phyloP scores from a whole-genome alignment of 2,888 invertebrate species.

The Artemia sp. region DNA sequence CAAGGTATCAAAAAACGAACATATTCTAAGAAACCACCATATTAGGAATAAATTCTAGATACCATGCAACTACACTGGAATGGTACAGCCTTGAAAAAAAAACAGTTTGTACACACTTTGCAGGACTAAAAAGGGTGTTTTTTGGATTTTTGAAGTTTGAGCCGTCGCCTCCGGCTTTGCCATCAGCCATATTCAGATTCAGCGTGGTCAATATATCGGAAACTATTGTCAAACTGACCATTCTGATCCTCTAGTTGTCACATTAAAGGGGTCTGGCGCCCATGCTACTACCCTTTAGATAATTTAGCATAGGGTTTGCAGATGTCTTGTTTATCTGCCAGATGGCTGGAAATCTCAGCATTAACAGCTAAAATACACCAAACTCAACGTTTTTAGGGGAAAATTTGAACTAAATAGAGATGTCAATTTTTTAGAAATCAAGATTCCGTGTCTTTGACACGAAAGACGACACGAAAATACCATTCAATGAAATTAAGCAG shows the following conservation, averaged over 20 bases:
- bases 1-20: not conserved
- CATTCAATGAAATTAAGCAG: too few relatives aligned
- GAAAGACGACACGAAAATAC: too few relatives aligned
- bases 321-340: too few relatives aligned
- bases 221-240: slow-evolving; percentile 5
- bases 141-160: not conserved
- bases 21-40: not conserved
- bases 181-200: slow-evolving; percentile 4
- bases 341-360: too few relatives aligned
- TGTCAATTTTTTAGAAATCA: too few relatives aligned
- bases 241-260: not conserved
- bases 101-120: not conserved
- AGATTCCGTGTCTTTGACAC: too few relatives aligned
- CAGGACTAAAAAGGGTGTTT: not conserved
- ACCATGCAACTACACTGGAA: not conserved
- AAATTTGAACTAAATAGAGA: too few relatives aligned
- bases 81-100: not conserved
- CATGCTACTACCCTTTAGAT: not conserved
- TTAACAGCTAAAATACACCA: too few relatives aligned
- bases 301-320: too few relatives aligned
- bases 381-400: too few relatives aligned
- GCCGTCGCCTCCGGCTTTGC: not conserved
- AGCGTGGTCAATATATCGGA: not conserved
- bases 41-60: not conserved
- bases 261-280: slow-evolving; percentile 7